Conservation (phyloP, 2,888 invertebrate species). For the Dromius quadrimaculatus region DNA sequence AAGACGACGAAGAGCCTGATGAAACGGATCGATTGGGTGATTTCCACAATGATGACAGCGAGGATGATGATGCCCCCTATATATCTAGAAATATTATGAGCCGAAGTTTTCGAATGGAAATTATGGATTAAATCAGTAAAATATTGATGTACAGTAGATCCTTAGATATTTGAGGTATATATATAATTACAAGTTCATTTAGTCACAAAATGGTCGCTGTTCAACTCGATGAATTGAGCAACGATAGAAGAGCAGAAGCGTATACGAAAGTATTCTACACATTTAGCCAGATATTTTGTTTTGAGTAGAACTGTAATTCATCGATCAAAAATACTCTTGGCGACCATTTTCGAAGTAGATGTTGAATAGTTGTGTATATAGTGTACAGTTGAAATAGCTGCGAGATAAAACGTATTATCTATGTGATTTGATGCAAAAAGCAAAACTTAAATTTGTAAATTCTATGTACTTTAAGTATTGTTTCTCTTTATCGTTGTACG, state of each 20-base stretch:
- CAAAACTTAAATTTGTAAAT: too few species aligned
- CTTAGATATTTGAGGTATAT: slow-evolving; percentile 14
- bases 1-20: slow-evolving; percentile 61
- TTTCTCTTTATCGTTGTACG: too few species aligned
- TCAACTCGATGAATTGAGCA: not conserved
- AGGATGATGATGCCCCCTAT: slow-evolving; percentile 58
- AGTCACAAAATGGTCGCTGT: slow-evolving; percentile 12
- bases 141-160: slow-evolving; percentile 26
- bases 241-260: too few species aligned
- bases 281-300: too few species aligned
- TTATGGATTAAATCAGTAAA: slow-evolving; percentile 57
- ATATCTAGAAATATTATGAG: slow-evolving; percentile 59
- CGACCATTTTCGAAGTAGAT: slow-evolving; percentile 34
- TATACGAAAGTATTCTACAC: too few species aligned
- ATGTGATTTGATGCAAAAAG: too few species aligned
- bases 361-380: slow-evolving; percentile 49
- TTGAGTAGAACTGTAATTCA: too few species aligned
- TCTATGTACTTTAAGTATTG: too few species aligned
- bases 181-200: too few species aligned
- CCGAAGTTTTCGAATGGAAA: slow-evolving; percentile 64
- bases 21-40: slow-evolving; percentile 59
- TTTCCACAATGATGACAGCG: slow-evolving; percentile 62
- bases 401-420: too few species aligned
- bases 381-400: slow-evolving; percentile 41
- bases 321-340: too few species aligned